A percentile compares a stretch with the other conserved stretches of the same genome.
These are phyloP conservation scores for Sebastolobus alascanus DNA, from an alignment of 2,797 vertebrate genomes.

Conservation along the genomic window DNA sequence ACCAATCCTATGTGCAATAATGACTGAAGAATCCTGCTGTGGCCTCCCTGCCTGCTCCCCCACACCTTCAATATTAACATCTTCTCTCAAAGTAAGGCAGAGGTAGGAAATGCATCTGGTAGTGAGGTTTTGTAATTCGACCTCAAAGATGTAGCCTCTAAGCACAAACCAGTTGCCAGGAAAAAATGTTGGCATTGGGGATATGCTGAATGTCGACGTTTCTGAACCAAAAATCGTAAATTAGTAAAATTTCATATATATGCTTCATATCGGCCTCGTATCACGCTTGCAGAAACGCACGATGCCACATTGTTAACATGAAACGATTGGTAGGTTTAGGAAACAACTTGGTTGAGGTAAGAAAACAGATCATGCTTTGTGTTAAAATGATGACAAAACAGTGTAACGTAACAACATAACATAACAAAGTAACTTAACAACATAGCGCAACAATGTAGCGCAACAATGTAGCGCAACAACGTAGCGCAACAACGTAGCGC, in stretches of 20 bases:
- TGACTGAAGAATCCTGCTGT: slow-evolving; percentile 62
- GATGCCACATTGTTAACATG: too few relatives aligned
- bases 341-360: too few relatives aligned
- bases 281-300: background rate
- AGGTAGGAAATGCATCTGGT: background rate
- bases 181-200: background rate
- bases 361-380: too few relatives aligned
- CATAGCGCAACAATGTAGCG: too few relatives aligned
- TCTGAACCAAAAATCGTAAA: background rate
- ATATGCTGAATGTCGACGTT: background rate
- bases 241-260: background rate
- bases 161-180: background rate
- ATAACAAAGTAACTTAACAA: too few relatives aligned
- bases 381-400: too few relatives aligned
- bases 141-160: background rate
- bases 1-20: slow-evolving; percentile 53
- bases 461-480: too few relatives aligned
- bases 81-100: slow-evolving; percentile 20
- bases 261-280: background rate
- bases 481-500: too few relatives aligned
- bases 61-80: slow-evolving; percentile 35
- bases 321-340: too few relatives aligned
- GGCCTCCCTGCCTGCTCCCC: slow-evolving; percentile 17
- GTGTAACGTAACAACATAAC: too few relatives aligned
- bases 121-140: slow-evolving; percentile 9